Percentiles rank a stretch among this genome's conserved stretches.
These are phyloP conservation scores for Danionella dracula DNA, from an alignment of 2,797 vertebrate species.

Conservation along the genomic window DNA sequence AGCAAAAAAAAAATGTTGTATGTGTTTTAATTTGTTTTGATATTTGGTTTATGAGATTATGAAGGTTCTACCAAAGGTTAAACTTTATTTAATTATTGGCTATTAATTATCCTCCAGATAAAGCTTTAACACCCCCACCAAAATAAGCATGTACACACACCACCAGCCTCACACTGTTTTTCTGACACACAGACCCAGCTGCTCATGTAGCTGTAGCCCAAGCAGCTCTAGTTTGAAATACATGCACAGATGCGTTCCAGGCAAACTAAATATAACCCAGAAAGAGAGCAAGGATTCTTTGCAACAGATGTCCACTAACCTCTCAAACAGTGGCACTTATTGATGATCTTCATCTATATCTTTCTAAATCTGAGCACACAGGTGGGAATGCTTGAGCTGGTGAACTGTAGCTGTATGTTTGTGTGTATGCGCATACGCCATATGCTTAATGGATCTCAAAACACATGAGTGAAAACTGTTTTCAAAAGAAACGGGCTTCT, in stretches of 20 bases:
- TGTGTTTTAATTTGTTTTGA: too few relatives aligned
- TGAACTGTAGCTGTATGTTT: neutral
- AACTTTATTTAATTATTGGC: too few relatives aligned
- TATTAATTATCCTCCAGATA: constrained; percentile 40
- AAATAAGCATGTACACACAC: too few relatives aligned
- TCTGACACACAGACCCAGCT: constrained; percentile 17
- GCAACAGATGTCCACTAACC: constrained; percentile 45
- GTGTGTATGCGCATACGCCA: neutral
- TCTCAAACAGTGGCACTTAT: constrained; percentile 29
- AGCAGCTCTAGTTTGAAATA: constrained; percentile 20
- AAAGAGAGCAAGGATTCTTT: constrained; percentile 42
- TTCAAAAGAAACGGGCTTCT: too few relatives aligned
- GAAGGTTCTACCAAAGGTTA: neutral
- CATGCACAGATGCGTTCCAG: constrained; percentile 25
- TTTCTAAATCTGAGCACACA: neutral
- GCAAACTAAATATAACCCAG: constrained; percentile 56
- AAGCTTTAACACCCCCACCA: constrained; percentile 24
- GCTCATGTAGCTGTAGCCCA: constrained; percentile 13
- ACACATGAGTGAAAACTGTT: too few relatives aligned
- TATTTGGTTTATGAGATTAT: neutral
- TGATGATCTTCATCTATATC: neutral
- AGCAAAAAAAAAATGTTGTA: neutral
- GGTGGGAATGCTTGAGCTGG: too few relatives aligned
- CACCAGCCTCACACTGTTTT: constrained; percentile 30
- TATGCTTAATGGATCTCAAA: too few relatives aligned